A percentile compares a stretch with the other conserved stretches of the same genome.
phyloP scores from a whole-genome alignment of 23 tunicate species.

The Halocynthia roretzi region DNA sequence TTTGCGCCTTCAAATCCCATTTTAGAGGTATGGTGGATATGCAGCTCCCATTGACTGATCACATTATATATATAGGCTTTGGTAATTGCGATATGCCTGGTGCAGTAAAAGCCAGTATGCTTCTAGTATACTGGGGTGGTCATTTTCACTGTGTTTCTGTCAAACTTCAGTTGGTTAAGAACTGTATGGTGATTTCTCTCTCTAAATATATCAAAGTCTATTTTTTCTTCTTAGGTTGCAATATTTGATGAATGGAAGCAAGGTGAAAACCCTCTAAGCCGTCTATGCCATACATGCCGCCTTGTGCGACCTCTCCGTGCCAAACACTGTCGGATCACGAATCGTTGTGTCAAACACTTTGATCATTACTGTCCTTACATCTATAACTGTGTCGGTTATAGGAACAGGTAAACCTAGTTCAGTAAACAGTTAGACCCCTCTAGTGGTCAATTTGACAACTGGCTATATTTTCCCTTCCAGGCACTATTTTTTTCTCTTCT shows the following conservation, averaged over 20 bases:
- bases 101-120: too few relatives aligned
- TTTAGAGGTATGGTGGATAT: too few relatives aligned
- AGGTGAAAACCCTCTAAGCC: conserved; percentile 75
- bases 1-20: too few relatives aligned
- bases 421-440: neutral
- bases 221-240: conserved; percentile 56
- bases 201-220: neutral
- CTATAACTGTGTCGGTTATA: conserved; percentile 83
- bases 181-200: neutral
- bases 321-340: conserved; percentile 92
- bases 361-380: conserved; percentile 99
- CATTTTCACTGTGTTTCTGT: too few relatives aligned
- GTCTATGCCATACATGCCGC: conserved; percentile 96
- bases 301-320: conserved; percentile 87
- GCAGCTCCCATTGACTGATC: too few relatives aligned
- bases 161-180: too few relatives aligned
- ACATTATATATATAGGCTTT: too few relatives aligned
- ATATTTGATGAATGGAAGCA: conserved; percentile 90
- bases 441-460: neutral
- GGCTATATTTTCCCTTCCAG: conserved; percentile 10
- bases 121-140: too few relatives aligned
- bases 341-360: conserved; percentile 95
- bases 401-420: conserved; percentile 43
- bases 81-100: too few relatives aligned
- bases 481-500: conserved; percentile 70